phyloP scores from a whole-genome alignment of 1,140 invertebrate species.

The Musca vetustissima region DNA sequence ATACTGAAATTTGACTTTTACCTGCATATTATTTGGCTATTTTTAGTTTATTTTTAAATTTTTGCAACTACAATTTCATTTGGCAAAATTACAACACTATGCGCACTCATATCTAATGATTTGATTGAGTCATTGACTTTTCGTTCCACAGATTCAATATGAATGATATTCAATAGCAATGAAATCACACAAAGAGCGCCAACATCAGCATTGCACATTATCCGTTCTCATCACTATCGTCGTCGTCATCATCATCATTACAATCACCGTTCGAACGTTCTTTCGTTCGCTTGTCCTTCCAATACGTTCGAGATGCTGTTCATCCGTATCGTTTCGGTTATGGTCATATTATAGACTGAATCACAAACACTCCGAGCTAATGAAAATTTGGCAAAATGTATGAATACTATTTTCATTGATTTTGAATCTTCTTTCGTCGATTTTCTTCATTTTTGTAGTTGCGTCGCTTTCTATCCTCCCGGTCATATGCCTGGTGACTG shows the following conservation, averaged over 20 bases:
- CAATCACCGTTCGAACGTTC: neutral
- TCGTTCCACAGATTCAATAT: too few species aligned
- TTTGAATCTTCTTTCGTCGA: neutral
- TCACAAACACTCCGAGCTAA: neutral
- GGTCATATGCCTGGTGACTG: too few species aligned
- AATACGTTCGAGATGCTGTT: neutral
- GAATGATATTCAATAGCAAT: too few species aligned
- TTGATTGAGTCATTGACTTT: conserved; percentile 7
- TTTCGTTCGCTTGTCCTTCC: neutral
- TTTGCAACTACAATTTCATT: too few species aligned
- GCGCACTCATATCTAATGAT: too few species aligned
- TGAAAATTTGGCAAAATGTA: conserved; percentile 16
- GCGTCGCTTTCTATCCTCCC: too few species aligned
- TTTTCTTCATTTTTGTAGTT: too few species aligned
- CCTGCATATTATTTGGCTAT: too few species aligned
- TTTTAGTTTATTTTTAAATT: too few species aligned
- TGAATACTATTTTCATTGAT: conserved; percentile 17
- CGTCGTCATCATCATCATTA: neutral
- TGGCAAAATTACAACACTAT: too few species aligned
- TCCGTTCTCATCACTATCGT: neutral
- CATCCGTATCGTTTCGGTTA: neutral
- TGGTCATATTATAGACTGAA: neutral
- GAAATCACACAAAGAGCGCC: conserved; percentile 6
- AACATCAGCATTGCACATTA: conserved; percentile 7
- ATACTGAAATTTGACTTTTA: too few species aligned